Conservation (phyloP, 2,888 invertebrate species). For the Pachliopta kotzebuea region DNA sequence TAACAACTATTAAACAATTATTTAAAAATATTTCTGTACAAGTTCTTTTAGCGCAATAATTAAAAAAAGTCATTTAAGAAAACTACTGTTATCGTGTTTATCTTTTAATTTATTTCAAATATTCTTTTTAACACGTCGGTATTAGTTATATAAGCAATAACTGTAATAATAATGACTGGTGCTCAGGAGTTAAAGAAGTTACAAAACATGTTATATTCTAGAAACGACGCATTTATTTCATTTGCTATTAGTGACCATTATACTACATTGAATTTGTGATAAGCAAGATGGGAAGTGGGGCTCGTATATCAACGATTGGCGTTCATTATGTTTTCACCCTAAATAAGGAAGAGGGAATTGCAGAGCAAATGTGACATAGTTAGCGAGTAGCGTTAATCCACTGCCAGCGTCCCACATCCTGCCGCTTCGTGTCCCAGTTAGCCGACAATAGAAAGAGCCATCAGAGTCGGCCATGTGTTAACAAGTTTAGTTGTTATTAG, state of each 20-base stretch:
- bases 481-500: slow-evolving; percentile 64
- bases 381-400: slow-evolving; percentile 40
- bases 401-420: slow-evolving; percentile 40
- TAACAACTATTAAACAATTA: no score
- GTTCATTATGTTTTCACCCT: slow-evolving; percentile 15
- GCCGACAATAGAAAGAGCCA: slow-evolving; percentile 55
- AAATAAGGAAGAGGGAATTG: slow-evolving; percentile 28
- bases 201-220: no score
- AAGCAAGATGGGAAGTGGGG: neutral
- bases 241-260: neutral
- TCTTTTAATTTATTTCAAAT: no score
- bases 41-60: no score
- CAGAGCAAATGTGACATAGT: slow-evolving; percentile 35
- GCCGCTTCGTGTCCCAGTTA: slow-evolving; percentile 50
- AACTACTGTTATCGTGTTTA: no score
- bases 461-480: slow-evolving; percentile 69
- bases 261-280: neutral
- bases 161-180: no score
- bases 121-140: no score
- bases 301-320: slow-evolving; percentile 9
- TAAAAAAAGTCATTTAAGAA: no score
- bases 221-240: neutral
- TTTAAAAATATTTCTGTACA: no score
- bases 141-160: no score
- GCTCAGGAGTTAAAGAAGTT: no score